Evolutionary conservation across 2,888 invertebrate species (phyloP).

Genomic region (Diabrotica balteata): DNA sequence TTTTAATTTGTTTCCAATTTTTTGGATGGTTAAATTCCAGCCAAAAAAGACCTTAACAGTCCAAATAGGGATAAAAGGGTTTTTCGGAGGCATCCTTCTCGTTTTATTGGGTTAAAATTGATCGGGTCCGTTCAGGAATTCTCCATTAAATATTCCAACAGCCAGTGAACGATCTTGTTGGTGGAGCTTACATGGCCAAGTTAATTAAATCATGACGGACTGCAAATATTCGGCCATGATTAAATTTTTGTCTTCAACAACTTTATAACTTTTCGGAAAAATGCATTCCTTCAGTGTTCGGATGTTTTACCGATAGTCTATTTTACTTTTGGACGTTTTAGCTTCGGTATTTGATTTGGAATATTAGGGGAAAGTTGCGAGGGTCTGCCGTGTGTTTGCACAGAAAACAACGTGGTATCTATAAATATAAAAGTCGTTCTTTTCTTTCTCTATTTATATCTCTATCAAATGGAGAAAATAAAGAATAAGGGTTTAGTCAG

Average conservation of each 20-base stretch:
- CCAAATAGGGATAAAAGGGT: slow-evolving; percentile 8
- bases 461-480: too few species aligned
- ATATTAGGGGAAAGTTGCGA: too few species aligned
- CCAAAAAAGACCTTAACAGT: slow-evolving; percentile 2
- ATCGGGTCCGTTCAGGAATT: slow-evolving; percentile 31
- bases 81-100: slow-evolving; percentile 10
- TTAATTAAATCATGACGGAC: slow-evolving; percentile 53
- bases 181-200: slow-evolving; percentile 41
- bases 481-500: too few species aligned
- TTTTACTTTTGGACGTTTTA: too few species aligned
- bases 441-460: too few species aligned
- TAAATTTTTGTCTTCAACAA: slow-evolving; percentile 18
- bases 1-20: too few species aligned
- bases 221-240: slow-evolving; percentile 31
- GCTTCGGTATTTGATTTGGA: too few species aligned
- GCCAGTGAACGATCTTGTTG: slow-evolving; percentile 10
- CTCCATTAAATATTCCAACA: slow-evolving; percentile 22
- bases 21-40: too few species aligned
- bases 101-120: slow-evolving; percentile 31
- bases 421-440: too few species aligned
- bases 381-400: too few species aligned
- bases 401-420: too few species aligned
- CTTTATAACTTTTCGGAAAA: slow-evolving; percentile 2
- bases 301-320: not conserved
- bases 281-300: slow-evolving; percentile 3